Conservation (phyloP, 2,888 invertebrate species). For the Eupithecia vulgata region DNA sequence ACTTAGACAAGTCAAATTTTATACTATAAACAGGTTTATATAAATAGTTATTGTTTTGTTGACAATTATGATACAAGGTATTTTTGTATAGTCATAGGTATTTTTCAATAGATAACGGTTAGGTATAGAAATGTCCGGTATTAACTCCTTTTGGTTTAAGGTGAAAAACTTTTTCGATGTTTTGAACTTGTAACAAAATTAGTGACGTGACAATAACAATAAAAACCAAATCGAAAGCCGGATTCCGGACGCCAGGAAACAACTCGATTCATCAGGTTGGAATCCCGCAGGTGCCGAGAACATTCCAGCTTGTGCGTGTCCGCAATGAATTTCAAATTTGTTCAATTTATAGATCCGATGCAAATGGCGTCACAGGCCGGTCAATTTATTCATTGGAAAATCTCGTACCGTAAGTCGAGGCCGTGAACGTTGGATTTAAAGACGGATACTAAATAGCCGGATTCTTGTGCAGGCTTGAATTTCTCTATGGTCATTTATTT, state of each 20-base stretch:
- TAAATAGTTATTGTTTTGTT: too few species aligned
- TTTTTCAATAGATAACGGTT: too few species aligned
- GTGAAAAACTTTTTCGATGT: neutral
- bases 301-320: constrained; percentile 41
- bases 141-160: neutral
- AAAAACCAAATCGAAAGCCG: constrained; percentile 18
- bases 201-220: constrained; percentile 19
- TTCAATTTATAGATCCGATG: constrained; percentile 62
- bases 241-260: constrained; percentile 13
- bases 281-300: constrained; percentile 47
- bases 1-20: too few species aligned
- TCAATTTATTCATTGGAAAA: constrained; percentile 75
- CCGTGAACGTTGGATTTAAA: neutral
- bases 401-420: constrained; percentile 40
- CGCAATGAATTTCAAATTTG: constrained; percentile 73
- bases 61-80: too few species aligned
- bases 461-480: neutral
- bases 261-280: constrained; percentile 28
- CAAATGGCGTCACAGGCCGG: constrained; percentile 56
- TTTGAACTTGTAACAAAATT: neutral
- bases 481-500: neutral
- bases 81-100: too few species aligned
- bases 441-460: constrained; percentile 13
- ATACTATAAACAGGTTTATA: too few species aligned
- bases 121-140: too few species aligned